Evolutionary conservation across 2,113 vertebrate genomes (phyloP).

Genomic region (Suncus etruscus): DNA sequence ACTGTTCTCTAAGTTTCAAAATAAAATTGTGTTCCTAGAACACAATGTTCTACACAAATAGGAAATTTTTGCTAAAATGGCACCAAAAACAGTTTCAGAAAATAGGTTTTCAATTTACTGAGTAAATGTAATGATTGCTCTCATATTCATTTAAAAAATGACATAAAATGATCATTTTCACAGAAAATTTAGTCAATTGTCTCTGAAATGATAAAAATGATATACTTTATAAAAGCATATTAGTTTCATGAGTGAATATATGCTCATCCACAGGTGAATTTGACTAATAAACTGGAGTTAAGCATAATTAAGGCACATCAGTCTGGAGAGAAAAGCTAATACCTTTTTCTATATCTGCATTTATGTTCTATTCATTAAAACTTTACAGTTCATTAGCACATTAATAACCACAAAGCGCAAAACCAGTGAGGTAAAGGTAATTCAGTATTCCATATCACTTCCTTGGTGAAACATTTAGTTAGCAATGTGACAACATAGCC

Average conservation of each 20-base stretch:
- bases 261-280: constrained; percentile 68
- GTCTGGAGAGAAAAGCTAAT: constrained; percentile 23
- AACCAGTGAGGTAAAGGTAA: neutral
- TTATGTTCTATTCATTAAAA: constrained; percentile 82
- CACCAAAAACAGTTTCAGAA: neutral
- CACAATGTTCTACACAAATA: too few relatives aligned
- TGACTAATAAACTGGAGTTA: constrained; percentile 80
- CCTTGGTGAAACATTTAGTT: neutral
- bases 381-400: constrained; percentile 74
- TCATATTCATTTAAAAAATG: constrained; percentile 3
- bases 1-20: neutral
- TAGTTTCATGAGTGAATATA: constrained; percentile 64
- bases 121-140: neutral
- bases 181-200: constrained; percentile 22
- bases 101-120: too few relatives aligned
- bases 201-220: constrained; percentile 66
- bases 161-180: neutral
- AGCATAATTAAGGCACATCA: constrained; percentile 80
- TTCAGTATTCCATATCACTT: neutral
- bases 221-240: constrained; percentile 71
- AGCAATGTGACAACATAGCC: constrained; percentile 14
- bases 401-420: constrained; percentile 75
- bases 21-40: neutral
- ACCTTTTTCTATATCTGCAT: constrained; percentile 41
- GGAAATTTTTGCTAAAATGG: neutral